Base-by-base conservation (phyloP, 1,140 invertebrate genomes). In the Micrasema minimum region DNA sequence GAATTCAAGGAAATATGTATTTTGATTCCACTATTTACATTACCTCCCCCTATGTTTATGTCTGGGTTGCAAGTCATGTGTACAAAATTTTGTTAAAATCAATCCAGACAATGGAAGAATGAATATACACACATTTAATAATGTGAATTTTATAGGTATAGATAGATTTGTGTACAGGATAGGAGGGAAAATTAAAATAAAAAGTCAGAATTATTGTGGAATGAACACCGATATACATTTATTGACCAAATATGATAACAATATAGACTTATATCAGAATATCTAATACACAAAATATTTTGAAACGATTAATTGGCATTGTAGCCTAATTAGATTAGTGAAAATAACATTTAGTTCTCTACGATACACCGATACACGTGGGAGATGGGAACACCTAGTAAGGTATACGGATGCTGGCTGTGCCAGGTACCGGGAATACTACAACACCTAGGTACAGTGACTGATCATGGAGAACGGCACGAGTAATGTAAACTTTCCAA, bases 401-500 rank as follows among this genome's bases (percentile, higher is more conserved):
- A 14, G 43, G 22, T n/a, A 53, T 26, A 50, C 43, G 35, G 14
- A 66, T 18, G 26, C 50, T 23, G 23, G 12, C 16, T 48, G 68
- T 22, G 53, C 18, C 11, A 37, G 50, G 23, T n/a, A 64, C 43
- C 31, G 59, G 57, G 53, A 46, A 22, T 59, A 59, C 23, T 64
- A 55, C 67, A 68, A 65, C 53, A 64, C 68, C 50, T 53, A 53
- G 22, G 48, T 23, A 53, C 66, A 22, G 38, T 43, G 70, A 72
- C 74, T 72, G 74, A 75, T 70, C 74, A 72, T 72, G 69, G 74
- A 69, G 35, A 66, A 70, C 65, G 69, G 45, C 70, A 57, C 68
- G 51, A 38, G 57, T 55, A 69, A 16, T 45, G 22, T 53, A 31
- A 41, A 71, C 51, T 14, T 48, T 20, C 66, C 53, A 20, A 67